Evolutionary conservation across 2,888 invertebrate species (phyloP).

Genomic region (Caenorhabditis wallacei): DNA sequence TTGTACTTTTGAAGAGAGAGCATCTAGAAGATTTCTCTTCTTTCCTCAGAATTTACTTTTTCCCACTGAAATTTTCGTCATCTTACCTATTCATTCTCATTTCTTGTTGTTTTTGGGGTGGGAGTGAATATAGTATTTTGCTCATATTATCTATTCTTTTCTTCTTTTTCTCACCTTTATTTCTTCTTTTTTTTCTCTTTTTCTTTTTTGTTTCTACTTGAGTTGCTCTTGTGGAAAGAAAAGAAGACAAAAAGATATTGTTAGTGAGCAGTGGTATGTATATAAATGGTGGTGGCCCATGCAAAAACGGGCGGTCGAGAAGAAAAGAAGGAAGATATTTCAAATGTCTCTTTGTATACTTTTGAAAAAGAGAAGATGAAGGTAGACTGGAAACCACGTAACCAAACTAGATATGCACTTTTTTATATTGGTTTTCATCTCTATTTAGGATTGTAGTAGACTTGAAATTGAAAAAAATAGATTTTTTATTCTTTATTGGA

Average conservation of each 20-base stretch:
- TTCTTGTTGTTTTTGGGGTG: neutral
- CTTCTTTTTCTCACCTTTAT: slow-evolving; percentile 1
- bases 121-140: neutral
- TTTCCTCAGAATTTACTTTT: neutral
- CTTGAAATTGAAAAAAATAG: no score
- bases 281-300: slow-evolving; percentile 27
- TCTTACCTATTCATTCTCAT: neutral
- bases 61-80: neutral
- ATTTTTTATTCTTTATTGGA: no score
- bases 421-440: neutral
- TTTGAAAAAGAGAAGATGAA: slow-evolving; percentile 13
- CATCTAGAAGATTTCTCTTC: no score
- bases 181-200: slow-evolving; percentile 7
- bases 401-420: neutral
- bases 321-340: slow-evolving; percentile 30
- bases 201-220: slow-evolving; percentile 14
- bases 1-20: slow-evolving; percentile 1
- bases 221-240: slow-evolving; percentile 18
- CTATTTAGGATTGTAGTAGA: no score
- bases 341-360: slow-evolving; percentile 38
- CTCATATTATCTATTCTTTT: slow-evolving; percentile 8
- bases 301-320: neutral
- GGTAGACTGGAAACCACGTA: neutral
- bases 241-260: slow-evolving; percentile 33
- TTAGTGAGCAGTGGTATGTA: slow-evolving; percentile 37